Percentiles rank a stretch among this genome's conserved stretches.
Conservation (phyloP, 2,797 vertebrate genomes). For the Tokudaia muenninki region DNA sequence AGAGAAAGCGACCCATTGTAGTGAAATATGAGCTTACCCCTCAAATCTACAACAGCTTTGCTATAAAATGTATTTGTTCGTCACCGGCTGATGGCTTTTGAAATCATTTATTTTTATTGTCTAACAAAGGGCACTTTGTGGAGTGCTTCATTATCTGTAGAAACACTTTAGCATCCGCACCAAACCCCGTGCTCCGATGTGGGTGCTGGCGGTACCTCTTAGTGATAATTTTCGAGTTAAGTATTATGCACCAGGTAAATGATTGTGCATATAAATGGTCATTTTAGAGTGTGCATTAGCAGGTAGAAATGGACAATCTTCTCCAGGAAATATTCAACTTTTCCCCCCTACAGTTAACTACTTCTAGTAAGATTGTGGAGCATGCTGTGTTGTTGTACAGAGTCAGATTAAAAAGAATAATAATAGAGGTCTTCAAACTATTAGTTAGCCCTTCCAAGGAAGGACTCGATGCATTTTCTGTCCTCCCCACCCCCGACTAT, state of each 20-base stretch:
- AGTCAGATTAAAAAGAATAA: constrained; percentile 72
- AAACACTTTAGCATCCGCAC: constrained; percentile 85
- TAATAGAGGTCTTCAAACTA: constrained; percentile 58
- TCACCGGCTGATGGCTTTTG: constrained; percentile 83
- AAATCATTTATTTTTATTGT: constrained; percentile 88
- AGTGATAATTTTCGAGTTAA: constrained; percentile 85
- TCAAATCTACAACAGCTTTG: constrained; percentile 77
- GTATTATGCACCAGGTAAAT: constrained; percentile 86
- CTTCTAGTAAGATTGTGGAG: constrained; percentile 63
- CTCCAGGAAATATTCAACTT: constrained; percentile 74
- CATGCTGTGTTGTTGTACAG: constrained; percentile 66
- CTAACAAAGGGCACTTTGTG: constrained; percentile 87
- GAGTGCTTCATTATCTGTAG: constrained; percentile 86
- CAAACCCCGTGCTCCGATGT: constrained; percentile 83
- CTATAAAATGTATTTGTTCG: constrained; percentile 82
- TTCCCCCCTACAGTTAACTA: constrained; percentile 53
- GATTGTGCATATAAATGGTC: constrained; percentile 86
- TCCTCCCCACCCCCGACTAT: not conserved
- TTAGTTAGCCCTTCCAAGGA: constrained; percentile 58
- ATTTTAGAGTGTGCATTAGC: constrained; percentile 83
- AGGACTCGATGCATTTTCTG: not conserved
- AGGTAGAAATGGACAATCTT: constrained; percentile 80
- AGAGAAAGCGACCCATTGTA: constrained; percentile 67
- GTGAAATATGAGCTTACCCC: constrained; percentile 81
- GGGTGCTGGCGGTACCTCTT: constrained; percentile 79